These are phyloP conservation scores for Cossypha heuglini DNA, from an alignment of 2,797 vertebrate genomes.

Conservation along the genomic window DNA sequence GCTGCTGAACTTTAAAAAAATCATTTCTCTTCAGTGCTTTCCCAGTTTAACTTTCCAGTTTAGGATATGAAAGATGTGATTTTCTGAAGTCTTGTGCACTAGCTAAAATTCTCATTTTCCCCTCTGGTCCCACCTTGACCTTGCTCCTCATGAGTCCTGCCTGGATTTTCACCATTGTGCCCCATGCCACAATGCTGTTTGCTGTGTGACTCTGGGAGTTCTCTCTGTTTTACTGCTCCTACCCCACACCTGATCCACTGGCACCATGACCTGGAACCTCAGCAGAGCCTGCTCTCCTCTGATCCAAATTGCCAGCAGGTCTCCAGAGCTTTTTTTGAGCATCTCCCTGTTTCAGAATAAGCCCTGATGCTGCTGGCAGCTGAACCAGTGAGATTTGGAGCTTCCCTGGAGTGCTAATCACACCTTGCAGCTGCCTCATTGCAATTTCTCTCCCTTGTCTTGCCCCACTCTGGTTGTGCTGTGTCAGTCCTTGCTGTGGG, in stretches of 20 bases:
- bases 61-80: not conserved
- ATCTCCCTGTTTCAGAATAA: conserved; percentile 13
- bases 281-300: conserved; percentile 12
- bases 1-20: not conserved
- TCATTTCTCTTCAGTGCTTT: not conserved
- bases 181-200: not conserved
- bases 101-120: not conserved
- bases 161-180: not conserved
- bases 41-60: not conserved
- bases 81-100: not conserved
- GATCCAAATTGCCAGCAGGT: conserved; percentile 46
- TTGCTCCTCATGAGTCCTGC: not conserved
- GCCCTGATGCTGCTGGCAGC: conserved; percentile 51
- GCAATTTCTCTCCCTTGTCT: conserved; percentile 41
- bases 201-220: not conserved
- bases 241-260: not conserved
- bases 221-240: not conserved
- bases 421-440: conserved; percentile 55
- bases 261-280: conserved; percentile 4
- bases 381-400: conserved; percentile 55
- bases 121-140: not conserved
- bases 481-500: not conserved
- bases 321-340: not conserved
- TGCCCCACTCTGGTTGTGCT: not conserved
- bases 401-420: conserved; percentile 37